phyloP scores from a whole-genome alignment of 2,113 vertebrate genomes.

The Rhynchomys soricoides region DNA sequence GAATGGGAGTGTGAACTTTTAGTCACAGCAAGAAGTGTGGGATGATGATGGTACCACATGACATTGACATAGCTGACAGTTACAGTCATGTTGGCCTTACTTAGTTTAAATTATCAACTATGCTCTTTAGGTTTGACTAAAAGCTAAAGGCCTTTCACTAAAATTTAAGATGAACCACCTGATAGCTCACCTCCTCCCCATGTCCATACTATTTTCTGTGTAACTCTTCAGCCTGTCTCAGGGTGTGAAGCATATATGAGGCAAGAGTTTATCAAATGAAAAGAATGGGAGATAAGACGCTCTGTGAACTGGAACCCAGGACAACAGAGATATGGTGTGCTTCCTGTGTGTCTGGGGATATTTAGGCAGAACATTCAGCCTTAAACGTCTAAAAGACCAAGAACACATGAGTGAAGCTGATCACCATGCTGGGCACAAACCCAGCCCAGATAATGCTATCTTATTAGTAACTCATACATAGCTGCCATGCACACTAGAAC shows the following conservation, averaged over 20 bases:
- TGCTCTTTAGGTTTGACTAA: not conserved
- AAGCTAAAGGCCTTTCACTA: not conserved
- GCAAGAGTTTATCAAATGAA: not conserved
- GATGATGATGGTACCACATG: not conserved
- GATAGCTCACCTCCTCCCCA: not conserved
- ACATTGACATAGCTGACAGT: not conserved
- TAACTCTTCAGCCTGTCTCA: not conserved
- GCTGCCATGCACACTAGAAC: not conserved
- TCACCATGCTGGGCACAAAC: not conserved
- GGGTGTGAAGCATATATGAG: not conserved
- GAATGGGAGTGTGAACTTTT: not conserved
- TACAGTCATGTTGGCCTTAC: too few relatives aligned
- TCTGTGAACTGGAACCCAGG: too few relatives aligned
- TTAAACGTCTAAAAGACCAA: too few relatives aligned
- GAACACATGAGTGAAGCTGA: not conserved
- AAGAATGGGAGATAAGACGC: too few relatives aligned
- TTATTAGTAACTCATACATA: not conserved
- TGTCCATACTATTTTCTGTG: rapidly evolving
- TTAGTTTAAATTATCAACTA: not conserved
- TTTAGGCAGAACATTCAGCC: not conserved
- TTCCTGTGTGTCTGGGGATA: not conserved
- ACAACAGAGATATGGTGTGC: too few relatives aligned
- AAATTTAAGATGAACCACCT: not conserved
- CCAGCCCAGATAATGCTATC: not conserved
- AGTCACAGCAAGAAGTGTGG: not conserved